A percentile compares a stretch with the other conserved stretches of the same genome.
phyloP scores from a whole-genome alignment of 2,113 vertebrate genomes.

The Hippocampus guttulatus region DNA sequence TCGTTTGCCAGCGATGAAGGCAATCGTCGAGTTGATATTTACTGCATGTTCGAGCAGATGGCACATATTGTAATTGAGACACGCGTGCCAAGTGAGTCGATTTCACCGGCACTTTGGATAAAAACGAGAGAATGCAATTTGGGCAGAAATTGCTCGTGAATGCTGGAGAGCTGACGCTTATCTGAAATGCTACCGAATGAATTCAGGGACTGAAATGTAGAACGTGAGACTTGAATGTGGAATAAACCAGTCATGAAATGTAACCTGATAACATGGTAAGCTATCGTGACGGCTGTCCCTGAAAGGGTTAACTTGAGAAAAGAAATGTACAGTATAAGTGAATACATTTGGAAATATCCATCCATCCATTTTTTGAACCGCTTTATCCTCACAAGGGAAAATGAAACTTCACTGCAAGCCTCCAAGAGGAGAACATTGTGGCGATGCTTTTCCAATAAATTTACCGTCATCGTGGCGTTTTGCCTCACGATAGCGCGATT shows the following conservation, averaged over 20 bases:
- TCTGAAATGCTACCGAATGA: neutral
- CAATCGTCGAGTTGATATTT: conserved; percentile 7
- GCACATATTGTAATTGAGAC: conserved; percentile 5
- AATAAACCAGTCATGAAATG: neutral
- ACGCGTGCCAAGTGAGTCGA: neutral
- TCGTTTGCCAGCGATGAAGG: conserved; percentile 4
- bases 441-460: neutral
- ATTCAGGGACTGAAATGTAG: neutral
- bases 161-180: neutral
- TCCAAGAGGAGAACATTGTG: neutral
- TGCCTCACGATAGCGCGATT: neutral
- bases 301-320: no score
- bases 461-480: neutral
- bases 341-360: neutral
- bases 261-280: neutral
- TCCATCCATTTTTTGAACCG: neutral
- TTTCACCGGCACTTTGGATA: neutral
- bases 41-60: conserved; percentile 4
- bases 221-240: neutral
- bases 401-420: neutral
- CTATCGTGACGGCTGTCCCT: no score
- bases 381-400: neutral
- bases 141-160: neutral
- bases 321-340: no score
- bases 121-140: neutral